These are phyloP conservation scores for Psilopsiagon aymara DNA, from an alignment of 2,113 vertebrate genomes.

Conservation along the genomic window DNA sequence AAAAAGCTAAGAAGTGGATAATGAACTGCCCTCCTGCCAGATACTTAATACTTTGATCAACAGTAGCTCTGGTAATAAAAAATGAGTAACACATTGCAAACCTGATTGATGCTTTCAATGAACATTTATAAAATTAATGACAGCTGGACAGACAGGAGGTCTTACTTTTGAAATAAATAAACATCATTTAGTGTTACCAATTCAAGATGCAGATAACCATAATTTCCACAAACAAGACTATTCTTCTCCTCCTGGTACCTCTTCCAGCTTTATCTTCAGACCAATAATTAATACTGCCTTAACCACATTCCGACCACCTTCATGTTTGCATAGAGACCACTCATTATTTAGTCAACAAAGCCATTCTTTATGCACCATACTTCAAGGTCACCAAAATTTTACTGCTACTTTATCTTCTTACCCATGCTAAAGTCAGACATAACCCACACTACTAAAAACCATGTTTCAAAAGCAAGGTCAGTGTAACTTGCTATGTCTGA, in stretches of 20 bases:
- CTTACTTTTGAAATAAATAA: not conserved
- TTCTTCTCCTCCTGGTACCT: not conserved
- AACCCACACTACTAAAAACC: not conserved
- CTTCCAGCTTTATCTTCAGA: not conserved
- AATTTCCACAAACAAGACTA: not conserved
- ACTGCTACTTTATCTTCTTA: not conserved
- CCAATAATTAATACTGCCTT: not conserved
- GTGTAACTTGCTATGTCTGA: not conserved
- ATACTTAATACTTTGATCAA: not conserved
- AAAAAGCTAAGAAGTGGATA: not conserved
- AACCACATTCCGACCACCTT: not conserved
- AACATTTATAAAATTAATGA: not conserved
- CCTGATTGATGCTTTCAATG: accelerated
- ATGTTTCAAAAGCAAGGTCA: not conserved
- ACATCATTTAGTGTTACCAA: not conserved
- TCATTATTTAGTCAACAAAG: not conserved
- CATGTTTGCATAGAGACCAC: not conserved
- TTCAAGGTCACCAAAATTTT: not conserved
- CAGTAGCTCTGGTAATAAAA: not conserved
- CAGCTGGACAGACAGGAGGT: not conserved
- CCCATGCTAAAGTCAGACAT: not conserved
- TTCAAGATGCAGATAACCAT: not conserved
- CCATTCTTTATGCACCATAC: not conserved
- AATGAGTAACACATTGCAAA: accelerated
- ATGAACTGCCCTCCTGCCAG: not conserved